phyloP scores from a whole-genome alignment of 1,140 invertebrate species.

The Tribolium castaneum region DNA sequence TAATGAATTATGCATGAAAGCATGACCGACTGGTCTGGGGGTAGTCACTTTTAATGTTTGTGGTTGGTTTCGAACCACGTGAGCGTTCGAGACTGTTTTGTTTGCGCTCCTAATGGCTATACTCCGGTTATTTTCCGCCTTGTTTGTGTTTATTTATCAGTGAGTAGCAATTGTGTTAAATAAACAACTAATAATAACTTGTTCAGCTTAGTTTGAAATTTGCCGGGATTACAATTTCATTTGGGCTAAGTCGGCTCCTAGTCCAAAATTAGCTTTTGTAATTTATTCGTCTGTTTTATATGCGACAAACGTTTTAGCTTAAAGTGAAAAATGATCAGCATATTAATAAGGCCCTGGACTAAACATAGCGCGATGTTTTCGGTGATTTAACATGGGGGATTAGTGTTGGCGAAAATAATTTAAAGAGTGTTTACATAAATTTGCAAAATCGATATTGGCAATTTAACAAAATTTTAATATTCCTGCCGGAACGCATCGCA shows the following conservation, averaged over 20 bases:
- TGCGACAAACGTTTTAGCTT: constrained; percentile 25
- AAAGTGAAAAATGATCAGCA: constrained; percentile 32
- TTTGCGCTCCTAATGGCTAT: background rate
- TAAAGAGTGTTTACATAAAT: background rate
- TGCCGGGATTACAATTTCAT: constrained; percentile 15
- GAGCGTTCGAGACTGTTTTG: background rate
- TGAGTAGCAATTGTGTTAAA: background rate
- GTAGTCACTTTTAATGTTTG: background rate
- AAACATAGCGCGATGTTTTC: background rate
- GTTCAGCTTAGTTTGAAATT: background rate
- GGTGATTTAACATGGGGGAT: background rate
- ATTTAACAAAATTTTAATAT: constrained; percentile 9
- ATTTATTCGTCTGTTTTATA: constrained; percentile 14
- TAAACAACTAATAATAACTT: background rate
- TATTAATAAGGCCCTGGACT: constrained; percentile 1
- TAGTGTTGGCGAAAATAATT: background rate
- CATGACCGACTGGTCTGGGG: background rate
- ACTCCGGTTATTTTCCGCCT: background rate
- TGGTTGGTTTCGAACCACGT: background rate
- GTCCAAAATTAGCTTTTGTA: constrained; percentile 23
- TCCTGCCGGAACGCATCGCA: background rate
- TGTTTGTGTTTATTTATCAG: background rate
- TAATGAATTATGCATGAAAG: constrained; percentile 3
- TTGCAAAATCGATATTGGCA: constrained; percentile 4
- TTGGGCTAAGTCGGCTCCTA: constrained; percentile 9